These are phyloP conservation scores for Echinarachnius parma DNA, from an alignment of 53 echinoderm and acorn worm genomes.

Conservation along the genomic window DNA sequence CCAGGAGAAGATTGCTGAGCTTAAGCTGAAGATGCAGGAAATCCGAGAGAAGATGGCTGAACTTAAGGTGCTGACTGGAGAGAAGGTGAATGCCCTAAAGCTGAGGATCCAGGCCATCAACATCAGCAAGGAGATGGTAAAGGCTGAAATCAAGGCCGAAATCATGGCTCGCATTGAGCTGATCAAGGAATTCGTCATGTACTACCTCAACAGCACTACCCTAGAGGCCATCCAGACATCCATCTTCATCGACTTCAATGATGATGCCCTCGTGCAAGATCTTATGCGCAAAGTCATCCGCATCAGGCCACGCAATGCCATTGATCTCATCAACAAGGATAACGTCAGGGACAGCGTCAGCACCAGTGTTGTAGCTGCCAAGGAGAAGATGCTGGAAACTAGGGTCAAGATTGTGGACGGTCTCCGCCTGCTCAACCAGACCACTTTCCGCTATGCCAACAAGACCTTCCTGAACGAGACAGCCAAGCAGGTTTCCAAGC, in stretches of 20 bases:
- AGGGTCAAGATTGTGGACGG: conserved; percentile 5
- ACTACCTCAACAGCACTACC: conserved; percentile 40
- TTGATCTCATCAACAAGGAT: conserved; percentile 31
- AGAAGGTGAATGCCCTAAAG: conserved; percentile 16
- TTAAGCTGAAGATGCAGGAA: conserved; percentile 69
- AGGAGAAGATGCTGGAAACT: background rate
- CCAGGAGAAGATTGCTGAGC: conserved; percentile 55
- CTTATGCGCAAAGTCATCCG: conserved; percentile 38
- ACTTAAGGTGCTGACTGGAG: conserved; percentile 4
- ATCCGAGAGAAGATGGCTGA: conserved; percentile 52
- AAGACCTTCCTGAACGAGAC: conserved; percentile 37
- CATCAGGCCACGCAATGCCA: conserved; percentile 29
- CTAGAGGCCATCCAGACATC: conserved; percentile 4
- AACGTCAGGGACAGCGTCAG: background rate
- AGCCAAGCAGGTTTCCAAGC: no score
- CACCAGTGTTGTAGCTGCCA: no score
- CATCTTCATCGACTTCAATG: conserved; percentile 33
- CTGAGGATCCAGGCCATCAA: background rate
- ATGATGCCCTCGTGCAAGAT: conserved; percentile 43
- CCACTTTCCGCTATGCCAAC: conserved; percentile 37
- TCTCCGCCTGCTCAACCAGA: conserved; percentile 22
- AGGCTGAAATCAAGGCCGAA: conserved; percentile 9
- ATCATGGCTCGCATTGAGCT: background rate
- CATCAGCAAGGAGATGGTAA: no score
- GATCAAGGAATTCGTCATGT: conserved; percentile 16